Conservation (phyloP, 1,140 invertebrate genomes). For the Drosophila eugracilis region DNA sequence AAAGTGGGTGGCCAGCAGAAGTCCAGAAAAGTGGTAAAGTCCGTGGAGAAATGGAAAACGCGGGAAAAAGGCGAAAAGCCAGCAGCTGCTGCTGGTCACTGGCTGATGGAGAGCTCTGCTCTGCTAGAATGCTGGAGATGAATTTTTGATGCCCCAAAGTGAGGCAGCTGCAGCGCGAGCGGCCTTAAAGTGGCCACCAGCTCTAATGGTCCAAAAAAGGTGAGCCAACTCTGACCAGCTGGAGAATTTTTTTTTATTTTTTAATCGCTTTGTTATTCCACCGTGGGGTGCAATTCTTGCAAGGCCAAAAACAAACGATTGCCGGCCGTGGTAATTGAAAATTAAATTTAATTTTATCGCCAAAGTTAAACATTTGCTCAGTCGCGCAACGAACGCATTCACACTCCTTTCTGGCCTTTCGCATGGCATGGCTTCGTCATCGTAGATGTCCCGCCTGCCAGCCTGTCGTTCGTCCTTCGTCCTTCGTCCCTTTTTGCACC, state of each 20-base stretch:
- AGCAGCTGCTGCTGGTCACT: constrained; percentile 43
- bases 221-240: constrained; percentile 8
- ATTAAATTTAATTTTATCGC: constrained; percentile 82
- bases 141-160: constrained; percentile 59
- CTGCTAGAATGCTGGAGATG: constrained; percentile 19
- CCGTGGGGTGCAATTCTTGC: constrained; percentile 10
- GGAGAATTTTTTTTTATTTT: constrained; percentile 36
- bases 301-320: constrained; percentile 27
- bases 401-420: constrained; percentile 14
- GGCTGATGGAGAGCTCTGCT: constrained; percentile 29
- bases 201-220: constrained; percentile 45
- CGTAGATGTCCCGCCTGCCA: constrained; percentile 27
- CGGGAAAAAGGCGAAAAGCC: constrained; percentile 30
- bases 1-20: constrained; percentile 18
- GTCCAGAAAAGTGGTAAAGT: constrained; percentile 31
- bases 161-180: constrained; percentile 43
- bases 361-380: constrained; percentile 71
- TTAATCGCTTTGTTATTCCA: constrained; percentile 32
- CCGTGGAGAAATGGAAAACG: constrained; percentile 18
- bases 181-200: constrained; percentile 42
- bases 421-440: constrained; percentile 30
- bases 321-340: constrained; percentile 77
- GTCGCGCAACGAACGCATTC: constrained; percentile 24
- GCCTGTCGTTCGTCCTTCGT: constrained; percentile 10
- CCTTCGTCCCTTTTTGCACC: constrained; percentile 6